Evolutionary conservation across 2,888 invertebrate genomes (phyloP).

Genomic region (Rhamnusium bicolor): DNA sequence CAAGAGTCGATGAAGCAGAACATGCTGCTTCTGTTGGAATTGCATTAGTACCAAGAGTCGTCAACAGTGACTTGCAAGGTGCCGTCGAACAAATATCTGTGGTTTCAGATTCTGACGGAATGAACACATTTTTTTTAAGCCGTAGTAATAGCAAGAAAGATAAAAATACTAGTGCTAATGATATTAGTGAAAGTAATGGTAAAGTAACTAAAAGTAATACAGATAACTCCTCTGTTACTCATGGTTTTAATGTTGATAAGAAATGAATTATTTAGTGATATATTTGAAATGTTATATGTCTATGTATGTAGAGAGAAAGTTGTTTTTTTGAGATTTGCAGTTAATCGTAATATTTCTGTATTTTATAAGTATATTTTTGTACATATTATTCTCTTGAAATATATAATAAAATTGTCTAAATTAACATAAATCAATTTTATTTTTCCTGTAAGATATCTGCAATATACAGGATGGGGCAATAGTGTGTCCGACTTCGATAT

Average conservation of each 20-base stretch:
- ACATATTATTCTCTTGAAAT: not conserved
- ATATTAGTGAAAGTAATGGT: conserved; percentile 4
- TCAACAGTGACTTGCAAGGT: conserved; percentile 6
- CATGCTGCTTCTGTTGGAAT: conserved; percentile 62
- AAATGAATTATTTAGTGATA: not conserved
- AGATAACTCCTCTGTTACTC: conserved; percentile 21
- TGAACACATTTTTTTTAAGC: not conserved
- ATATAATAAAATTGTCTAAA: not conserved
- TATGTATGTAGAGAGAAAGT: no score
- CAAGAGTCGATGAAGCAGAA: conserved; percentile 67
- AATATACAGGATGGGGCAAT: no score
- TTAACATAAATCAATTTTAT: not conserved
- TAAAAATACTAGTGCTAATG: conserved; percentile 6
- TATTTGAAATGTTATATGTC: not conserved
- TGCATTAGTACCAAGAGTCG: conserved; percentile 16
- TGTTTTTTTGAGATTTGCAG: no score
- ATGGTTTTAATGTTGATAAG: conserved; percentile 20
- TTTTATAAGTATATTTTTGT: not conserved
- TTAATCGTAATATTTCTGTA: not conserved
- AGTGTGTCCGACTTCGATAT: no score
- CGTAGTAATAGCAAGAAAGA: conserved; percentile 3
- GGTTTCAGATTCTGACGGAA: not conserved
- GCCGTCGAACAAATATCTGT: not conserved
- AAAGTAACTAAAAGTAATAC: conserved; percentile 16
- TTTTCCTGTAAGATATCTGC: no score